Conservation (phyloP, 2,888 invertebrate genomes). For the Tinea pellionella region DNA sequence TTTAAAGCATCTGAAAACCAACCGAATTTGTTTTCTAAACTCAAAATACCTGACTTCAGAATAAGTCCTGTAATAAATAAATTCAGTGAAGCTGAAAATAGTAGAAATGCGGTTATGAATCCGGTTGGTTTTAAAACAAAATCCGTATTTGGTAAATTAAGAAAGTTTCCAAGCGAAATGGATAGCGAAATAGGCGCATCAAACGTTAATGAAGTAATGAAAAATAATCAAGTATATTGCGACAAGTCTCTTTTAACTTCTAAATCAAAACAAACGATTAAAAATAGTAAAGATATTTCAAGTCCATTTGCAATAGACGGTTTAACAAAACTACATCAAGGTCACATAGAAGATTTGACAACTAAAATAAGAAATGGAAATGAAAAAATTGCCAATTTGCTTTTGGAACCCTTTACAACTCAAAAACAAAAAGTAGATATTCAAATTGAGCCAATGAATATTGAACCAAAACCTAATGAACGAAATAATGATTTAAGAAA, state of each 20-base stretch:
- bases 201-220: background rate
- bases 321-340: background rate
- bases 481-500: background rate
- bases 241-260: background rate
- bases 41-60: background rate
- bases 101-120: background rate
- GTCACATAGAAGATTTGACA: background rate
- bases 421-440: background rate
- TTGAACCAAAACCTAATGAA: background rate
- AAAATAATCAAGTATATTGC: background rate
- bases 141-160: background rate
- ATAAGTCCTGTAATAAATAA: background rate
- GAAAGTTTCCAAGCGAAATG: background rate
- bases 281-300: background rate
- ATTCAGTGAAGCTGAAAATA: background rate
- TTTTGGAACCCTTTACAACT: background rate
- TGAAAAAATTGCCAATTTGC: background rate
- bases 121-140: background rate
- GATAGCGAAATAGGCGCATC: background rate
- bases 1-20: background rate
- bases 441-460: conserved; percentile 2
- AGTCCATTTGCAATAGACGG: background rate
- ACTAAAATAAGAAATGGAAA: background rate
- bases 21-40: background rate
- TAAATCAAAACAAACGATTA: background rate